phyloP scores from a whole-genome alignment of 2,113 vertebrate species.

The Pseudorhombus dupliciocellatus region DNA sequence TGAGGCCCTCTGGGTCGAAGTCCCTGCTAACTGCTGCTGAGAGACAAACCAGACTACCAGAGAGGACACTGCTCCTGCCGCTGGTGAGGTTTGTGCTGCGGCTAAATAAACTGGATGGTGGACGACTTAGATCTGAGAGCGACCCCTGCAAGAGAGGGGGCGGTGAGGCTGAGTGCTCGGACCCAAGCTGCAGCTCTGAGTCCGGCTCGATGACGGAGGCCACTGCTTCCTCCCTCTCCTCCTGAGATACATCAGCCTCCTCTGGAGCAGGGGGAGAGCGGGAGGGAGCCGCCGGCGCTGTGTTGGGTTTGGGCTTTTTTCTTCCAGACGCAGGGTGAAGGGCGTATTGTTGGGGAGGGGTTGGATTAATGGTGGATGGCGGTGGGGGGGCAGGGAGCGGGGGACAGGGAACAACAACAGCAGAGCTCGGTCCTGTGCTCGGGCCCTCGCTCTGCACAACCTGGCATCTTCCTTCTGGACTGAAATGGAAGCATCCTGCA shows the following conservation, averaged over 20 bases:
- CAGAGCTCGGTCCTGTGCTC: conserved; percentile 40
- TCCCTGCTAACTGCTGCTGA: conserved; percentile 38
- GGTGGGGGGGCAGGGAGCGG: conserved; percentile 24
- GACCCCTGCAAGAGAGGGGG: conserved; percentile 39
- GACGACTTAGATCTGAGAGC: conserved; percentile 50
- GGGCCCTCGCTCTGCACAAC: conserved; percentile 2
- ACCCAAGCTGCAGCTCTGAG: conserved; percentile 10
- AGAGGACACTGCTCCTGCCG: conserved; percentile 40
- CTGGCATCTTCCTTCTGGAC: conserved; percentile 22
- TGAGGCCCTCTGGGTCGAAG: conserved; percentile 26
- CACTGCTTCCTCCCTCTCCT: not conserved
- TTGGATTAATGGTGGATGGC: conserved; percentile 20
- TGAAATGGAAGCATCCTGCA: conserved; percentile 29
- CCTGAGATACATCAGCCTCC: not conserved
- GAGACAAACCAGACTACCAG: conserved; percentile 56
- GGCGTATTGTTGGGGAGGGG: conserved; percentile 8
- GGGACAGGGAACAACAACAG: conserved; percentile 37
- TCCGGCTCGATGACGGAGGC: not conserved
- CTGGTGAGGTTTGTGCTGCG: conserved; percentile 55
- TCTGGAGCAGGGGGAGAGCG: not conserved
- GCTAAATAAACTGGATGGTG: conserved; percentile 56
- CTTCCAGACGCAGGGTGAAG: not conserved
- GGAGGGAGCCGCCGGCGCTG: not conserved
- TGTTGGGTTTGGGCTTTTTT: not conserved
- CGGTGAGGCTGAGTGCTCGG: not conserved